Evolutionary conservation across 2,888 invertebrate species (phyloP).

Genomic region (Thereva nobilitata): DNA sequence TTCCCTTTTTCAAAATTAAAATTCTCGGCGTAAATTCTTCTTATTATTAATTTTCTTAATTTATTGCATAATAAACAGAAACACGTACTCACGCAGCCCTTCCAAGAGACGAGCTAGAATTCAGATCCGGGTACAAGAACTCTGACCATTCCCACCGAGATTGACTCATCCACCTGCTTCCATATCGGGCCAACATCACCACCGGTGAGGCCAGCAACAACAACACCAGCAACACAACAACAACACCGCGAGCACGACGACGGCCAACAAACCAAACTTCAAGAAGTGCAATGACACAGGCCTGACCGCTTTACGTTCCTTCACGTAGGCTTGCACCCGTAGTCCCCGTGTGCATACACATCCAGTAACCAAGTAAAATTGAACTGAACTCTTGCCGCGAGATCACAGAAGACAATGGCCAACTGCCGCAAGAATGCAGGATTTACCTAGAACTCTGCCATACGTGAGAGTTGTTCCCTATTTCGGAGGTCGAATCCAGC

Average conservation of each 20-base stretch:
- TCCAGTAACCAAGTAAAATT: constrained; percentile 34
- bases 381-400: constrained; percentile 7
- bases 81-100: too few species aligned
- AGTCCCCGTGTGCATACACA: constrained; percentile 6
- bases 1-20: too few species aligned
- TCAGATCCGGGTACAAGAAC: constrained; percentile 40
- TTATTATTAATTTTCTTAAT: too few species aligned
- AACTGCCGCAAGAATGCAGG: constrained; percentile 38
- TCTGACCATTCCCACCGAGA: constrained; percentile 19
- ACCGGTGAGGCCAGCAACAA: not conserved
- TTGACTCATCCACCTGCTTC: constrained; percentile 37
- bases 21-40: too few species aligned
- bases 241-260: constrained; percentile 3
- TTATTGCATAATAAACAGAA: too few species aligned
- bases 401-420: constrained; percentile 32
- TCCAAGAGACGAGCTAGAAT: not conserved
- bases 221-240: not conserved
- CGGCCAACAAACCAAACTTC: constrained; percentile 17
- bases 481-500: constrained; percentile 37
- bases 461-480: constrained; percentile 41
- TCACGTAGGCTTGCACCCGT: constrained; percentile 43
- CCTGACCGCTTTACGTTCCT: constrained; percentile 37
- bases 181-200: constrained; percentile 32
- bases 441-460: constrained; percentile 38
- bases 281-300: constrained; percentile 40